phyloP scores from a whole-genome alignment of 2,888 invertebrate species.

The Ferdinandea cuprea region DNA sequence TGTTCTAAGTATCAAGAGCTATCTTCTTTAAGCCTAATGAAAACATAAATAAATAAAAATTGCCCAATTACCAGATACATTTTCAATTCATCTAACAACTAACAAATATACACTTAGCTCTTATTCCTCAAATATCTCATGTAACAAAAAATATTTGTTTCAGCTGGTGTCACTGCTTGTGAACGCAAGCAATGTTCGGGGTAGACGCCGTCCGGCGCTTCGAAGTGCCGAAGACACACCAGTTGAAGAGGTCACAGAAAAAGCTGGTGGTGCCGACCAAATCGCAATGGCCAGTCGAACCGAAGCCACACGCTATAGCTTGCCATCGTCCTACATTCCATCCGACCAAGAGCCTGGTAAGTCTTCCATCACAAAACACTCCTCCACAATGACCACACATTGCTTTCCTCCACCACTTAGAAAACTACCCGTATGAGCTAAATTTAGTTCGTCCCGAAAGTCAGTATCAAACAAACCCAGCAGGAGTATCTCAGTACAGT shows the following conservation, averaged over 20 bases:
- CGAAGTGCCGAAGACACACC: constrained; percentile 70
- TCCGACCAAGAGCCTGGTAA: constrained; percentile 74
- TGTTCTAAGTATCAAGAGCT: too few relatives aligned
- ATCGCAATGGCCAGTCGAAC: constrained; percentile 78
- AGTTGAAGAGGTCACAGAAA: constrained; percentile 77
- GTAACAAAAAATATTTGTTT: not conserved
- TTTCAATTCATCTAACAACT: too few relatives aligned
- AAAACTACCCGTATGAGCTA: constrained; percentile 76
- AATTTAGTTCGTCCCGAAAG: constrained; percentile 80
- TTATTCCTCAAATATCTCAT: too few relatives aligned
- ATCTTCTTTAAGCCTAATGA: too few relatives aligned
- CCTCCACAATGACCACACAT: not conserved
- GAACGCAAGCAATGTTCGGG: constrained; percentile 75
- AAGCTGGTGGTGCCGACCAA: constrained; percentile 78
- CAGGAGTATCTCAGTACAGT: constrained; percentile 65
- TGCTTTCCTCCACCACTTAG: not conserved
- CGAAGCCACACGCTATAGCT: constrained; percentile 76
- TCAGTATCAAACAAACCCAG: constrained; percentile 61
- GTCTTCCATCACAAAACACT: not conserved
- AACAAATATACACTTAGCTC: too few relatives aligned
- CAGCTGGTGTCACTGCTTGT: constrained; percentile 73
- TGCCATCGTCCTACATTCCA: constrained; percentile 69
- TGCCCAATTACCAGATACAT: too few relatives aligned
- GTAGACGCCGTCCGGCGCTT: constrained; percentile 77
- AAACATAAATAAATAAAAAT: too few relatives aligned